Conservation (phyloP, 2,888 invertebrate genomes). For the Hyposoter dolosus region DNA sequence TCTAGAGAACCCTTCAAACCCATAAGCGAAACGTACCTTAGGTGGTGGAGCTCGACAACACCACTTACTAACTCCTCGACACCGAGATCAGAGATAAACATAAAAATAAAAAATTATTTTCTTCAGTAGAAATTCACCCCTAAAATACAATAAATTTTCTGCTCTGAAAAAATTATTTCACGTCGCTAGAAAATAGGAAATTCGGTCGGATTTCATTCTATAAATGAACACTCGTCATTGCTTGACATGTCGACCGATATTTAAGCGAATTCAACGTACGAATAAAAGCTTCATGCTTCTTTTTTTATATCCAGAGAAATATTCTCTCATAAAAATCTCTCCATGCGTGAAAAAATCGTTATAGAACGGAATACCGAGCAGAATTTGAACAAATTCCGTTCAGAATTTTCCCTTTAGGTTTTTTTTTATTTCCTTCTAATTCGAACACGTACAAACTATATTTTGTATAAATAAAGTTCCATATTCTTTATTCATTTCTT, state of each 20-base stretch:
- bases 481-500: not conserved
- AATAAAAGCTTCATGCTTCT: not conserved
- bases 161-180: not conserved
- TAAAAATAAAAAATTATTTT: not conserved
- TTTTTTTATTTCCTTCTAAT: too few relatives aligned
- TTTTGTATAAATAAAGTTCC: not conserved
- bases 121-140: not conserved
- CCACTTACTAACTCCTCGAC: not conserved
- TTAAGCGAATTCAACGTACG: not conserved
- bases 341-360: too few relatives aligned
- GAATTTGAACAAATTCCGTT: too few relatives aligned
- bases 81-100: not conserved
- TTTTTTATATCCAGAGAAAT: not conserved
- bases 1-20: conserved; percentile 26
- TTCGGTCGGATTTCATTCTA: not conserved
- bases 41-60: not conserved
- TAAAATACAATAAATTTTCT: not conserved
- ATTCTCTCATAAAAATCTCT: not conserved
- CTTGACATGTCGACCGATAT: not conserved
- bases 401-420: too few relatives aligned
- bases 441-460: too few relatives aligned
- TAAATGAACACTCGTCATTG: not conserved
- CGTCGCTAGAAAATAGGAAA: not conserved
- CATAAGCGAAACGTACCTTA: not conserved
- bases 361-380: too few relatives aligned